These are phyloP conservation scores for Lagodon rhomboides DNA, from an alignment of 2,797 vertebrate species.

Conservation along the genomic window DNA sequence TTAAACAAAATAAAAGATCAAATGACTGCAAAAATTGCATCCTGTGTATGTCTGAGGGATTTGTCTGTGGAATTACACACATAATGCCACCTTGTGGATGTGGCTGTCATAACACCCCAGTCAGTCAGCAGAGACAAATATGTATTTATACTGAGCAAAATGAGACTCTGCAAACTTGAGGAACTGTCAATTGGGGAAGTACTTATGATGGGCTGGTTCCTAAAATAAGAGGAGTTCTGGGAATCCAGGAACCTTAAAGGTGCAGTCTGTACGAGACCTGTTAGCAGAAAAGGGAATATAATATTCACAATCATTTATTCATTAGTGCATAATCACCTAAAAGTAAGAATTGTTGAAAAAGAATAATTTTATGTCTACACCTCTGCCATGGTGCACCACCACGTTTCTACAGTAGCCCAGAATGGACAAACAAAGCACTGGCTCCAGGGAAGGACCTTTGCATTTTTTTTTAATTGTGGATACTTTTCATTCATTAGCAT, in stretches of 20 bases:
- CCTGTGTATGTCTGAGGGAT: neutral
- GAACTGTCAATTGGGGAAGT: neutral
- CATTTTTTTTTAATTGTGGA: too few species aligned
- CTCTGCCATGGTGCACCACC: too few species aligned
- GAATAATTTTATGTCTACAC: too few species aligned
- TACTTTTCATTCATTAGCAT: neutral
- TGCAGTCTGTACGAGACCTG: too few species aligned
- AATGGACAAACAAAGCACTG: too few species aligned
- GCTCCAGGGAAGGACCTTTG: too few species aligned
- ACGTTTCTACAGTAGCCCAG: too few species aligned
- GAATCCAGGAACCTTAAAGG: neutral
- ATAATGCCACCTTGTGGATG: constrained; percentile 63
- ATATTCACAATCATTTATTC: too few species aligned
- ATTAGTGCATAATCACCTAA: too few species aligned
- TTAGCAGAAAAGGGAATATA: too few species aligned
- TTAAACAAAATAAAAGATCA: constrained; percentile 2
- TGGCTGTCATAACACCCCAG: neutral
- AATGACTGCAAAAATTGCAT: neutral
- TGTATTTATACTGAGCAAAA: neutral
- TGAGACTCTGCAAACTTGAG: neutral
- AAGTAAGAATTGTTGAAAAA: too few species aligned
- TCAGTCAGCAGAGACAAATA: neutral
- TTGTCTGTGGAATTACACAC: constrained; percentile 22
- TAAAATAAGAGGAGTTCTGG: neutral
- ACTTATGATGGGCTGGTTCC: neutral